Conservation (phyloP, 2,797 vertebrate species). For the Somateria mollissima region DNA sequence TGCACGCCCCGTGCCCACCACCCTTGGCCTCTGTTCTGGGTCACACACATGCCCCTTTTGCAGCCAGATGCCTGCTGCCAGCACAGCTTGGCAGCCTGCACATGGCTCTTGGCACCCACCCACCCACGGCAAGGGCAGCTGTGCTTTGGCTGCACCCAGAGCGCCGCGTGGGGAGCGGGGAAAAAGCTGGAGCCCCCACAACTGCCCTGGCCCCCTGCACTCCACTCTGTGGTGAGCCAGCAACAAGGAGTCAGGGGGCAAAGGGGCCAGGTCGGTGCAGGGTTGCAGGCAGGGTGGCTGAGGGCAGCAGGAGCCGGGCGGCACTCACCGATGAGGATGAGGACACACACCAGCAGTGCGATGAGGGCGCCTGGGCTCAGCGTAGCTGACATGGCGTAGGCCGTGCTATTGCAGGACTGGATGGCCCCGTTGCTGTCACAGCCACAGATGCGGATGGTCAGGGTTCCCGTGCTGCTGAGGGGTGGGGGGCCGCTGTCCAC, state of each 20-base stretch:
- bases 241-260: background rate
- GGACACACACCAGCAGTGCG: slow-evolving; percentile 94
- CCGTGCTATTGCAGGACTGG: slow-evolving; percentile 95
- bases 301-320: background rate
- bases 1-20: fast-evolving
- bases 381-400: slow-evolving; percentile 88
- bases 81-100: background rate
- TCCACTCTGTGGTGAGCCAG: background rate
- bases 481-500: slow-evolving; percentile 92
- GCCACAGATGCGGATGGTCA: slow-evolving; percentile 94
- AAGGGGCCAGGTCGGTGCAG: background rate
- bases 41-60: fast-evolving
- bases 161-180: background rate
- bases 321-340: slow-evolving; percentile 95
- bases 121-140: background rate
- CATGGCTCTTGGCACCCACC: background rate
- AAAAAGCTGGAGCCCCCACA: background rate
- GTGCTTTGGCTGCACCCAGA: too few species aligned
- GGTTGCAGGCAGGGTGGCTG: too few species aligned
- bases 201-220: background rate
- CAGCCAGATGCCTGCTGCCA: fast-evolving
- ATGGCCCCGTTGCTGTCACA: slow-evolving; percentile 92
- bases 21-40: fast-evolving
- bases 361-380: slow-evolving; percentile 97
- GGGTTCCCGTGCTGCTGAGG: slow-evolving; percentile 95